These are phyloP conservation scores for Melanocharis versteri DNA, from an alignment of 2,113 vertebrate genomes.

Conservation along the genomic window DNA sequence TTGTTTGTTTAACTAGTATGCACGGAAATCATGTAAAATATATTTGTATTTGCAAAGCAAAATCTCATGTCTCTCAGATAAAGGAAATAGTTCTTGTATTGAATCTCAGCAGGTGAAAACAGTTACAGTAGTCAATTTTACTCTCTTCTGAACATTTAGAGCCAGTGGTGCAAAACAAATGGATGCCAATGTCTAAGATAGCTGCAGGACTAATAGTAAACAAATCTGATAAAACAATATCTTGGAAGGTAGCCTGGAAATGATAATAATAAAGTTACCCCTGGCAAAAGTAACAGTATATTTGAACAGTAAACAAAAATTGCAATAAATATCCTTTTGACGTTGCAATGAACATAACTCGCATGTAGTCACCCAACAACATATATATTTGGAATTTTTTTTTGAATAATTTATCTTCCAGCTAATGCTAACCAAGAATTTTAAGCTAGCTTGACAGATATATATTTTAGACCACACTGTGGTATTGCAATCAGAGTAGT, in stretches of 20 bases:
- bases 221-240: constrained; percentile 20
- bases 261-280: not conserved
- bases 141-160: not conserved
- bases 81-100: not conserved
- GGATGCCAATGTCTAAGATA: not conserved
- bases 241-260: not conserved
- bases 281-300: not conserved
- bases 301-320: not conserved
- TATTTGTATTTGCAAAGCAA: not conserved
- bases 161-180: constrained; percentile 16
- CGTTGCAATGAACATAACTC: not conserved
- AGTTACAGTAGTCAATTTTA: not conserved
- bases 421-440: not conserved
- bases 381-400: not conserved
- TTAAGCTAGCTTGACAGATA: not conserved
- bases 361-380: not conserved
- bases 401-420: not conserved
- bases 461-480: not conserved
- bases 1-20: not conserved
- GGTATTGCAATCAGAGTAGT: not conserved
- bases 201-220: constrained; percentile 4
- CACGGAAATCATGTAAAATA: not conserved
- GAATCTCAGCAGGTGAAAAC: not conserved
- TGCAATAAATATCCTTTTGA: not conserved
- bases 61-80: not conserved